Evolutionary conservation across 1,140 invertebrate genomes (phyloP).

Genomic region (Drosophila persimilis): DNA sequence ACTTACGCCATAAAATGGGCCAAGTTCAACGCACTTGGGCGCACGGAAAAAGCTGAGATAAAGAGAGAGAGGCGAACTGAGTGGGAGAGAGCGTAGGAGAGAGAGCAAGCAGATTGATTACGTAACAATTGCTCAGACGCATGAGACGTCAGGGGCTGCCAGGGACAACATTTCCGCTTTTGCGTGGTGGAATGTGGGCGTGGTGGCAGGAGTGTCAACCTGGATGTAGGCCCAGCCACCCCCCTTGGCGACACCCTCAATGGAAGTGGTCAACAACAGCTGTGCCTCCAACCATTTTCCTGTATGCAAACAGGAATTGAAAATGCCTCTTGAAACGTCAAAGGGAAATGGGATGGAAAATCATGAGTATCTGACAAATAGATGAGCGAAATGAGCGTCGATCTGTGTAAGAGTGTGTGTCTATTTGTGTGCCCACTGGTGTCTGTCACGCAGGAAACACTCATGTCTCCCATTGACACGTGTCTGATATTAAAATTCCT

Average conservation of each 20-base stretch:
- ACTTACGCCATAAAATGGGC: conserved; percentile 42
- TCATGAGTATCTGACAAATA: conserved; percentile 32
- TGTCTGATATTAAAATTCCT: conserved; percentile 45
- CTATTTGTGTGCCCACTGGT: not conserved
- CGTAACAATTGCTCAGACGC: conserved; percentile 54
- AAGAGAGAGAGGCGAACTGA: conserved; percentile 7
- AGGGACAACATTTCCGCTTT: conserved; percentile 37
- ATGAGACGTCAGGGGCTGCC: not conserved
- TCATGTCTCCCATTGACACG: conserved; percentile 29
- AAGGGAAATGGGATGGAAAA: conserved; percentile 30
- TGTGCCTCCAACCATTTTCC: conserved; percentile 23
- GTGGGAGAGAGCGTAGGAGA: conserved; percentile 3
- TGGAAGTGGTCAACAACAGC: conserved; percentile 59
- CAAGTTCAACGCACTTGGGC: conserved; percentile 67
- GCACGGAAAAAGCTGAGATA: conserved; percentile 20
- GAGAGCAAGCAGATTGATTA: conserved; percentile 38
- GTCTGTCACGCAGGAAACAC: conserved; percentile 1
- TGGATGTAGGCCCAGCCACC: conserved; percentile 15
- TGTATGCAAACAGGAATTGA: conserved; percentile 19
- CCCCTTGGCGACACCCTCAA: conserved; percentile 29
- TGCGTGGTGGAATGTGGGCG: conserved; percentile 58
- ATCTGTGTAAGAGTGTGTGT: not conserved
- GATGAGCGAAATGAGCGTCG: conserved; percentile 33
- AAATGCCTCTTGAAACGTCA: conserved; percentile 42
- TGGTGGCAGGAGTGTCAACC: conserved; percentile 43